Percentiles rank a stretch among this genome's conserved stretches.
Evolutionary conservation across 2,888 invertebrate genomes (phyloP).

Genomic region (Acronicta leporina): DNA sequence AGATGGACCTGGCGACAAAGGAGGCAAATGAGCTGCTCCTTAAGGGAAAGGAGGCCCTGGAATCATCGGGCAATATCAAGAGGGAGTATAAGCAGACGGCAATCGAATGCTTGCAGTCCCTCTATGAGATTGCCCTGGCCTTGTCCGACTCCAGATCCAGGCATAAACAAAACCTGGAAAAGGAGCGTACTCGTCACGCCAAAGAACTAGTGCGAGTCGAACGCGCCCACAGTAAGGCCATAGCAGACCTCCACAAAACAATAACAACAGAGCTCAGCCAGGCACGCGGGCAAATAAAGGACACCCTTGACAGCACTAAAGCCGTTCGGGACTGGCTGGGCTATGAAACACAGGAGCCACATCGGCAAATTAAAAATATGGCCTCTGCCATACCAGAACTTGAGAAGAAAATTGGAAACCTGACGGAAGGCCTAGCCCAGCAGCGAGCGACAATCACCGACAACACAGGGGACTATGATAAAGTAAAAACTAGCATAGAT

Average conservation of each 20-base stretch:
- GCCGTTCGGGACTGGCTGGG: too few species aligned
- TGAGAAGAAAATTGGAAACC: neutral
- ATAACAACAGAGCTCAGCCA: neutral
- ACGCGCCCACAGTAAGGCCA: neutral
- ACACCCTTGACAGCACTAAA: too few species aligned
- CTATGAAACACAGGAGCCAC: too few species aligned
- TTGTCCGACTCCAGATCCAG: neutral
- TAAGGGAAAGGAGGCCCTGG: neutral
- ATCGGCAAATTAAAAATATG: too few species aligned
- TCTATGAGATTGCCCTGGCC: slow-evolving; percentile 2
- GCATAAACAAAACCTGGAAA: slow-evolving; percentile 4
- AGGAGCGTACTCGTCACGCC: neutral
- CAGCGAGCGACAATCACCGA: too few species aligned
- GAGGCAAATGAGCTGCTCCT: neutral
- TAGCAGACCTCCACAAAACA: neutral
- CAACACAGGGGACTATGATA: too few species aligned
- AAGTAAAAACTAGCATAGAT: too few species aligned
- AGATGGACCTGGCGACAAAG: slow-evolving; percentile 4
- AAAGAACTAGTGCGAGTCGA: slow-evolving; percentile 3
- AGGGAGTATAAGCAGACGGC: neutral
- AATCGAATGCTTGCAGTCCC: neutral
- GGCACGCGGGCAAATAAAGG: too few species aligned
- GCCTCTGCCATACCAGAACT: neutral
- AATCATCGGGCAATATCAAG: neutral
- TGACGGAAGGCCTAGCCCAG: neutral